Base-by-base conservation (phyloP, 2,888 invertebrate genomes). In the Muscina levida region DNA sequence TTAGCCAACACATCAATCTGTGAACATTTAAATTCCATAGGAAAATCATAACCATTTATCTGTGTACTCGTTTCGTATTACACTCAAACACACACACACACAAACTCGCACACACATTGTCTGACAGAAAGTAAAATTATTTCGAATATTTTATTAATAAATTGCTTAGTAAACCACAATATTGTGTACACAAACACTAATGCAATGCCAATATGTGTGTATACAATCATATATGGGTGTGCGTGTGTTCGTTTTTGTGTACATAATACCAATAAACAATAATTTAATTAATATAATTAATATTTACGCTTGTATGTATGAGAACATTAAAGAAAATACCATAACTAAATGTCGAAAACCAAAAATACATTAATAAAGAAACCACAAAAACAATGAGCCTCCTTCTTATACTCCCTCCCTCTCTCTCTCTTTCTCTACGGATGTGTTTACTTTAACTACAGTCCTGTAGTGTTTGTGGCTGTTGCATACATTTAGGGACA, bases 231-330 rank as follows among this genome's bases (percentile, higher is more conserved):
- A 42, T 2, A 48, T 57, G 57, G 57, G 39, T 68, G 13, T 77
- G 51, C 10, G 37, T 37, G 10, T 51, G 11, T 66, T 39, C 39
- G 10, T n/a, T 3, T 31, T 3, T 31, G 31, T 31, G 31, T 31
- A 31, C 31, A 31, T 67, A 56, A 59, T 53, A 59, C 70, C 77
- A 48, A 53, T 68, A 56, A 46, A 37, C 71, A 77, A 74, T 72
- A 44, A 62, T 81, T 81, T 77, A 81, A 77, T 81, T 77, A 81
- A 72, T 77, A 44, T 81, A 74, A 81, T 77, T 81, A 81, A 74
- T 77, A 74, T 68, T 68, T 68, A 42, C 53, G 6, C 10, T 65
- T 24, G 1, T 5, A 67, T 37, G 68, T 51, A 74, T n/a, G n/a
- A n/a, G n/a, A 8, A 19, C 44, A 57, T 57, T 17, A 39, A 72